Percentiles rank a stretch among this genome's conserved stretches.
Evolutionary conservation across 37 sponge, comb jelly and placozoan genomes (phyloP).

Genomic region (Dysidea cf. avara): DNA sequence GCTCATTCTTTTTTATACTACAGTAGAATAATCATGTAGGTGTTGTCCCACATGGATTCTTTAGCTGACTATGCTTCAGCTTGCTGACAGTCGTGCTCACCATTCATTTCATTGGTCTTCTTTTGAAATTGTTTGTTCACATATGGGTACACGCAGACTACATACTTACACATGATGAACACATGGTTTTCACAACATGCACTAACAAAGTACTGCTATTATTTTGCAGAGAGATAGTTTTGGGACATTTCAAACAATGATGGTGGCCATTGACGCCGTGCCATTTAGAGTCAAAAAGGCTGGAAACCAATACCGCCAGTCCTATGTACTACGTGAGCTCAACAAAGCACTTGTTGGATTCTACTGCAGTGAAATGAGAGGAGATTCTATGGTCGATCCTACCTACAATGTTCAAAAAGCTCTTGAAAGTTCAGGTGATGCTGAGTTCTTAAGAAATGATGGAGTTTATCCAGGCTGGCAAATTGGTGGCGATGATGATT

Average conservation of each 20-base stretch:
- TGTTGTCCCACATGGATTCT: no score
- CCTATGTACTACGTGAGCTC: conserved; percentile 55
- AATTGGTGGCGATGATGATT: conserved; percentile 7
- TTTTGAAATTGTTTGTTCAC: no score
- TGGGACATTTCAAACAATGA: conserved; percentile 53
- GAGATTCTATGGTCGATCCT: conserved; percentile 33
- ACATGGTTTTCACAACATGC: no score
- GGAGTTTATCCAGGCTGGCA: neutral
- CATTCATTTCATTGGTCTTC: no score
- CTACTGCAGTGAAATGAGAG: conserved; percentile 47
- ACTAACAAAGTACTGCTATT: no score
- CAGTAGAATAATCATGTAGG: no score
- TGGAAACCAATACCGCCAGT: conserved; percentile 36
- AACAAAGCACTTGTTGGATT: conserved; percentile 71
- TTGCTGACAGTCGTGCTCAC: no score
- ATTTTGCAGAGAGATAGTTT: conserved; percentile 55
- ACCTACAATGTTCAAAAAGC: neutral
- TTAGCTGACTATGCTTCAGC: no score
- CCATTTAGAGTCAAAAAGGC: neutral
- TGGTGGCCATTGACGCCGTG: conserved; percentile 69
- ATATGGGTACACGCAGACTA: no score
- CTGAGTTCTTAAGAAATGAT: conserved; percentile 1
- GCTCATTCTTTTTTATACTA: no score
- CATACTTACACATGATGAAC: no score
- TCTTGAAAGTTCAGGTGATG: conserved; percentile 3